Percentiles rank a stretch among this genome's conserved stretches.
Evolutionary conservation across 2,113 vertebrate species (phyloP).

Genomic region (Craseonycteris thonglongyai): DNA sequence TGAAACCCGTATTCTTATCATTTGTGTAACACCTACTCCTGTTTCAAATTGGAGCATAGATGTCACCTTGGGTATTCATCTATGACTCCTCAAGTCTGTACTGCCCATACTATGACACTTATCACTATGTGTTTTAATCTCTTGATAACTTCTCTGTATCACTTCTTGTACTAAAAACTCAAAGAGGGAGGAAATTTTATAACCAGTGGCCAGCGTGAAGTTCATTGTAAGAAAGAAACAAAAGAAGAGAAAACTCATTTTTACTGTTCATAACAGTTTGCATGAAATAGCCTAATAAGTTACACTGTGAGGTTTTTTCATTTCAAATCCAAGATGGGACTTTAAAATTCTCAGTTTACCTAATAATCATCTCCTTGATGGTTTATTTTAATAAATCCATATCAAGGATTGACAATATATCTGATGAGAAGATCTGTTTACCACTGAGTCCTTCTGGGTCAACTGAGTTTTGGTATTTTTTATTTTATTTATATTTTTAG

Average conservation of each 20-base stretch:
- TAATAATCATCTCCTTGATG: background rate
- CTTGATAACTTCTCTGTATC: background rate
- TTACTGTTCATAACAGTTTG: background rate
- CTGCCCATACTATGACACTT: background rate
- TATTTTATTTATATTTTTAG: background rate
- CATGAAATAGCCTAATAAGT: background rate
- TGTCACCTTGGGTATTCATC: background rate
- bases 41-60: background rate
- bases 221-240: background rate
- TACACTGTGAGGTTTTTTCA: background rate
- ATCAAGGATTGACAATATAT: background rate
- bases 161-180: background rate
- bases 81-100: background rate
- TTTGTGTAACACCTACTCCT: background rate
- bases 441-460: background rate
- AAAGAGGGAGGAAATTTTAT: background rate
- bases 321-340: background rate
- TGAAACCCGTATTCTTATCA: background rate
- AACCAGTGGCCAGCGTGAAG: background rate
- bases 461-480: background rate
- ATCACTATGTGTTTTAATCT: background rate
- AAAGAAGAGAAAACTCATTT: background rate
- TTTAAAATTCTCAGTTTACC: background rate
- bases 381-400: background rate
- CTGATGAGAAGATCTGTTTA: background rate